Conservation (phyloP, 2,113 vertebrate genomes). For the Phrynosoma blainvillii region DNA sequence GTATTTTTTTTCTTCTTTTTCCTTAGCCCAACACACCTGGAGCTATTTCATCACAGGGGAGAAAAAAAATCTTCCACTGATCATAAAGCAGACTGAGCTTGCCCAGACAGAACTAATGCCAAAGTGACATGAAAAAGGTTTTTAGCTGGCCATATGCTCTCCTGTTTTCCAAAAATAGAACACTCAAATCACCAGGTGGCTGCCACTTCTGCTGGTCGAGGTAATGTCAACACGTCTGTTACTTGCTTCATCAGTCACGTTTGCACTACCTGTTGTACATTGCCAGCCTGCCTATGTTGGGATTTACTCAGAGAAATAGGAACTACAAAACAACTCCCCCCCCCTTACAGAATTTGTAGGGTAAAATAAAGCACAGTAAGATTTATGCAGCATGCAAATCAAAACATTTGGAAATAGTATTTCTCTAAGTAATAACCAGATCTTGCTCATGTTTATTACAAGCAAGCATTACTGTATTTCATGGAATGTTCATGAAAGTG, state of each 20-base stretch:
- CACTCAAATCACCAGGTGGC: constrained; percentile 40
- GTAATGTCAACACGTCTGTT: constrained; percentile 27
- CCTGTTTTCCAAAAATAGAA: constrained; percentile 53
- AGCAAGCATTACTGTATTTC: background rate
- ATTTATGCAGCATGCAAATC: background rate
- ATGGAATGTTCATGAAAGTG: background rate
- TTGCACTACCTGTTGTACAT: background rate
- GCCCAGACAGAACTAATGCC: constrained; percentile 46
- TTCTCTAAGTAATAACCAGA: background rate
- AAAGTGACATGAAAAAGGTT: constrained; percentile 36
- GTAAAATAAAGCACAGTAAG: constrained; percentile 12
- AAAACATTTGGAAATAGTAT: background rate
- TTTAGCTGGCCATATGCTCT: constrained; percentile 44
- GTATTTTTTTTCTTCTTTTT: background rate
- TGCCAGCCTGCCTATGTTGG: background rate
- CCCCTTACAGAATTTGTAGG: background rate
- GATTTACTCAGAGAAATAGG: background rate
- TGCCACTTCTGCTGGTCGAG: constrained; percentile 31
- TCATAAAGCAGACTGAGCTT: constrained; percentile 34
- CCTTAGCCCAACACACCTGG: constrained; percentile 18
- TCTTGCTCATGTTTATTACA: background rate
- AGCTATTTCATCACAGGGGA: constrained; percentile 28
- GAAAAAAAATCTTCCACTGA: constrained; percentile 19
- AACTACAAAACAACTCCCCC: background rate
- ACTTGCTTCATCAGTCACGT: constrained; percentile 16